Base-by-base conservation (phyloP, 2,797 vertebrate species). In the Pachyuromys duprasi region DNA sequence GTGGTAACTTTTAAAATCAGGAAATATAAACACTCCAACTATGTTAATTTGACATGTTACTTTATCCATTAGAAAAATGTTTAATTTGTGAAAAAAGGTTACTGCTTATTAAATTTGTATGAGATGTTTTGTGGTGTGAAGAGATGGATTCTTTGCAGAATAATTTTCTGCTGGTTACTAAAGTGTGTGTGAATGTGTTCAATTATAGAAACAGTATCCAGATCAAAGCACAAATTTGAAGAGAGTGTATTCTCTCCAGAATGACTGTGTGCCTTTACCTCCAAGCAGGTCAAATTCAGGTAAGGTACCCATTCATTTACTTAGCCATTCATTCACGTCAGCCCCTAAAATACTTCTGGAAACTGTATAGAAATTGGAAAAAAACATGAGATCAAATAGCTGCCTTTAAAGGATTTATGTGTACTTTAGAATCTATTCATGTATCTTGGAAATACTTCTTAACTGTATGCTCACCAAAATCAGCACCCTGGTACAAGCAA, bases 241-340 rank as follows among this genome's bases (percentile, higher is more conserved):
- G 89, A 99, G 99, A 92, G 99, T 99, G 98, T 98, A 98, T 78
- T 99, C 98, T 74, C 98, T 99, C 86, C 98, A 99, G 45, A 4
- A 98, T 69, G 98, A 98, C 94, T 98, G 98, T 93, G 82, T 96
- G 26, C 86, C 98, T 94, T 67, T 96, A 45, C 79, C 97, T 78
- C 62, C 78, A 81, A 99, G 97, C 95, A 98, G 91, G 57, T 95
- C 97, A 92, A 97, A 97, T 88, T 75, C 97, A 98, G 99, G 99
- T 99, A 98, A 98, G 89, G 74, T 63, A 28, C 4, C 69, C 53
- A 0, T 78, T 42, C 65, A 45, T 26, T 31, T 62, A 22, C 55
- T 20, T 74, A 8, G 28, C 92, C 33, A 18, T 75, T 67, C 45
- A 79, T 67, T 90, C 24, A 70, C 45, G 81, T 2, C 39, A 4